Evolutionary conservation across 2,113 vertebrate genomes (phyloP).

Genomic region (Centropus bengalensis): DNA sequence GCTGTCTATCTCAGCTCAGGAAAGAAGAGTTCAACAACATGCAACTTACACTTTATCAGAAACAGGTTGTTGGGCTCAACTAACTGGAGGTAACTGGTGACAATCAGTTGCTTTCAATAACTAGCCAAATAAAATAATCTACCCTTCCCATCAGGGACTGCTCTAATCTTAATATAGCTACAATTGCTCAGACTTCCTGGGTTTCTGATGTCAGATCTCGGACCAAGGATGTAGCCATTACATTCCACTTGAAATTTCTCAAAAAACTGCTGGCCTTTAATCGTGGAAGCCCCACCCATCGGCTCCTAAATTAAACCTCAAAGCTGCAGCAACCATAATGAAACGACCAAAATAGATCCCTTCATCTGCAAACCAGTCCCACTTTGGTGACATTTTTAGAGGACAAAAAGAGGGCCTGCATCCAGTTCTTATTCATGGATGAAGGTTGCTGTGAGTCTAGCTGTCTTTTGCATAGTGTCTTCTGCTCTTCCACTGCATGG

Average conservation of each 20-base stretch:
- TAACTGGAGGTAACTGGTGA: not conserved
- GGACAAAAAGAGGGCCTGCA: not conserved
- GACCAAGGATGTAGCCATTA: not conserved
- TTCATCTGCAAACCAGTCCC: not conserved
- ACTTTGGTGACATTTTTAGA: not conserved
- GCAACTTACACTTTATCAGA: not conserved
- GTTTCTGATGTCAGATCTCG: slow-evolving; percentile 8
- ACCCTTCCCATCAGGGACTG: not conserved
- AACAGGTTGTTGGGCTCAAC: not conserved
- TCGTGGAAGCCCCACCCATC: not conserved
- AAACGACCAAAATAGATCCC: not conserved
- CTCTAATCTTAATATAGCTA: slow-evolving; percentile 28
- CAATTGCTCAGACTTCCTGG: not conserved
- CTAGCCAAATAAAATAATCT: slow-evolving; percentile 28
- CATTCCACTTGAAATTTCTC: slow-evolving; percentile 5
- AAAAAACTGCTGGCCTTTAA: not conserved
- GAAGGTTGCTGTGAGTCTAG: not conserved
- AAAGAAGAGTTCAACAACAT: not conserved
- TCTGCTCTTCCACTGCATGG: accelerated
- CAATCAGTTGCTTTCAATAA: not conserved
- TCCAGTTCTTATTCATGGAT: not conserved
- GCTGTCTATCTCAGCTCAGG: not conserved
- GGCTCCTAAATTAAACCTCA: not conserved
- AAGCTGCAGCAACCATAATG: not conserved
- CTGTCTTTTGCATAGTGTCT: not conserved